These are phyloP conservation scores for Lucilia sericata DNA, from an alignment of 1,140 invertebrate genomes.

Conservation along the genomic window DNA sequence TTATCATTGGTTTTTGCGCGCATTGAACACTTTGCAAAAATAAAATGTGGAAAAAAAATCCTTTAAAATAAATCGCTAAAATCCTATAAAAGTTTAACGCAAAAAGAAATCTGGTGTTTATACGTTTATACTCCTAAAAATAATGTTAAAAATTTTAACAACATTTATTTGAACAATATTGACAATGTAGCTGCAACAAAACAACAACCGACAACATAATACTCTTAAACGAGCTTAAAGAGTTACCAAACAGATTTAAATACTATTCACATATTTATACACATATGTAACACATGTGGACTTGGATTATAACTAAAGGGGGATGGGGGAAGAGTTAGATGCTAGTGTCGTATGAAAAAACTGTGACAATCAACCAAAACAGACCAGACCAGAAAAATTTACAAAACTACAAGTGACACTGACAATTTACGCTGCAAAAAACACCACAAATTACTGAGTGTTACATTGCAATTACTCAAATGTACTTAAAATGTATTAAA, in stretches of 20 bases:
- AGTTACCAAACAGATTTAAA: conserved; percentile 34
- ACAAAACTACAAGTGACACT: too few relatives aligned
- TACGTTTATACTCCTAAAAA: too few relatives aligned
- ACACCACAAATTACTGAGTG: conserved; percentile 37
- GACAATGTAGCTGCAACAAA: conserved; percentile 19
- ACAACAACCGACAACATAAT: conserved; percentile 20
- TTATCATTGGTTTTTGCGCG: not conserved
- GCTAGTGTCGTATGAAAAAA: not conserved
- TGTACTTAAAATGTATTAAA: conserved; percentile 23
- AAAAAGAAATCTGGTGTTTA: too few relatives aligned
- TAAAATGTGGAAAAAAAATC: not conserved
- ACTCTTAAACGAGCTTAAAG: conserved; percentile 38
- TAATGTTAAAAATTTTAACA: not conserved
- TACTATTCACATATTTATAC: not conserved
- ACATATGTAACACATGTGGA: not conserved
- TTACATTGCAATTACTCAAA: conserved; percentile 40
- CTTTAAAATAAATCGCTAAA: not conserved
- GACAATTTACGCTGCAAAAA: not conserved
- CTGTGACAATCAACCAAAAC: too few relatives aligned
- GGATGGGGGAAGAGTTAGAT: not conserved
- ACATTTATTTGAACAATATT: conserved; percentile 22
- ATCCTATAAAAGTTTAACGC: not conserved
- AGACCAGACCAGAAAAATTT: too few relatives aligned
- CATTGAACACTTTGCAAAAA: not conserved
- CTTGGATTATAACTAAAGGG: not conserved